Evolutionary conservation across 2,113 vertebrate species (phyloP), one percentile per base, ranked within the genome.

Genomic region (Scatophagus argus): DNA sequence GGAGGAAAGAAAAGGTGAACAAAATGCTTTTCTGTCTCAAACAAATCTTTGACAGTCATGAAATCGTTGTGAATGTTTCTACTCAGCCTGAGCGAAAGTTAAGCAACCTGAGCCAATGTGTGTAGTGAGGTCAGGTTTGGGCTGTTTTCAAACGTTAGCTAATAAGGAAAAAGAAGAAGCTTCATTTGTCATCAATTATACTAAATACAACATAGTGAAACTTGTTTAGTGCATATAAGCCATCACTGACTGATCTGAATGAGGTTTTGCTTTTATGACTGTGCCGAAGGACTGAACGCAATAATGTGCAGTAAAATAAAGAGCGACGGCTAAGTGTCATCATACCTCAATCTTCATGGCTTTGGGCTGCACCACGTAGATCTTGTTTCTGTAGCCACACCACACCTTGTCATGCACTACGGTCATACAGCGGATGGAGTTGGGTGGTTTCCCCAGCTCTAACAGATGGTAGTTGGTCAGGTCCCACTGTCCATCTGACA

Each of bases 321-420:
- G 21, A 14, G 31, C 44, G 3, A 41, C 8, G 2, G 29, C 1
- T 4, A 6, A 10, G 25, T 13, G 11, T 29, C 0, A 4, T 19
- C 21, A 5, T 61, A 95, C 98, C 97, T 99, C 97, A 80, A 99
- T 98, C 93, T 96, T 99, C 98, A 99, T 98, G 88, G 97, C 97
- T 93, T 98, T 98, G 54, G 98, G 98, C 49, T 99, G 97, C 69
- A 99, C 96, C 89, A 99, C 97, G 32, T 96, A 97, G 88, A 99
- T 99, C 93, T 97, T 99, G 93, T 99, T 99, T 90, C 96, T 94
- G 93, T 96, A 97, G 83, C 98, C 98, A 74, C 98, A 99, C 98
- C 98, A 99, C 87, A 99, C 98, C 92, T 96, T 97, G 91, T 99
- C 97, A 1, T 99, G 98, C 1, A 99, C 98, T 47, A 98, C 95